These are phyloP conservation scores for Laterallus jamaicensis DNA, from an alignment of 2,113 vertebrate genomes.

Conservation along the genomic window DNA sequence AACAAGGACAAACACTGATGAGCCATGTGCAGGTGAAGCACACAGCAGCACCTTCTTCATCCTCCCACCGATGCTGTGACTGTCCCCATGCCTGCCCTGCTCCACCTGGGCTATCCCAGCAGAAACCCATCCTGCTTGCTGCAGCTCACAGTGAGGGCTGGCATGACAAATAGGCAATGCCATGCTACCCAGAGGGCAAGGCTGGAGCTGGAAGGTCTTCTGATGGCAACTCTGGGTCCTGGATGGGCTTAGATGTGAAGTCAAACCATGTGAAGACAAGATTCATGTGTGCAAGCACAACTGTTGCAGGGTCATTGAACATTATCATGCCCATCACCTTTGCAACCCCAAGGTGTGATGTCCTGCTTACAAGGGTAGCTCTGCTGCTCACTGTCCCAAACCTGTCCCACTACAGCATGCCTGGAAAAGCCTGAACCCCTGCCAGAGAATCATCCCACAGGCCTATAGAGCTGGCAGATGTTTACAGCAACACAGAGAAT, in stretches of 20 bases:
- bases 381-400: background rate
- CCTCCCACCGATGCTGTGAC: background rate
- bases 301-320: background rate
- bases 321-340: background rate
- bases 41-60: background rate
- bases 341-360: background rate
- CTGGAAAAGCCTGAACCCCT: background rate
- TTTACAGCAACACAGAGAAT: background rate
- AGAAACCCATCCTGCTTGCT: fast-evolving
- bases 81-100: background rate
- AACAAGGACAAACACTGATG: fast-evolving
- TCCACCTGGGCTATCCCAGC: fast-evolving
- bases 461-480: background rate
- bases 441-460: background rate
- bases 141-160: background rate
- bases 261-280: background rate
- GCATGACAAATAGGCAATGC: fast-evolving
- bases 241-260: background rate
- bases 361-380: background rate
- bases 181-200: background rate
- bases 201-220: background rate
- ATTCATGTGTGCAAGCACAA: background rate
- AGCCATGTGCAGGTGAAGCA: too few relatives aligned
- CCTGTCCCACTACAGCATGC: background rate
- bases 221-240: background rate